Conservation (phyloP, 2,797 vertebrate genomes). For the Botia almorhae region DNA sequence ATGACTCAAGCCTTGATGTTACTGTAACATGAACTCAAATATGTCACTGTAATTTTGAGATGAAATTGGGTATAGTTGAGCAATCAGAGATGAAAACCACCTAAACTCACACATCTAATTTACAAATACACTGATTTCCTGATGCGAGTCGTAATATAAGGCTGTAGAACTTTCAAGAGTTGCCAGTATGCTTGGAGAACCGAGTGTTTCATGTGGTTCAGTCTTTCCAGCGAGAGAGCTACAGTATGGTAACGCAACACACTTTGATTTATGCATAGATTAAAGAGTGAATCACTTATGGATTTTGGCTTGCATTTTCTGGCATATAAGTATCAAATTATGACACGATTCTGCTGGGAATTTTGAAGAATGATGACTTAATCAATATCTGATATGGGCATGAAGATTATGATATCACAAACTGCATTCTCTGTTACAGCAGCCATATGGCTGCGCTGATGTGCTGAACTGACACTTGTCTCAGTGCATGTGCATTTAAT, state of each 20-base stretch:
- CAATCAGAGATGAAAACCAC: not conserved
- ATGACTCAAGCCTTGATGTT: slow-evolving; percentile 28
- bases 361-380: slow-evolving; percentile 29
- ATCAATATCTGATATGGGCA: slow-evolving; percentile 40
- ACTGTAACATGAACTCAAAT: slow-evolving; percentile 28
- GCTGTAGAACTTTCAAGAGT: slow-evolving; percentile 4
- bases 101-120: slow-evolving; percentile 1
- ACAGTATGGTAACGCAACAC: slow-evolving; percentile 41
- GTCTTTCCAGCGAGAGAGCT: slow-evolving; percentile 1
- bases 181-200: slow-evolving; percentile 12
- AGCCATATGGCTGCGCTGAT: slow-evolving; percentile 27
- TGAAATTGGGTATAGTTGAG: not conserved
- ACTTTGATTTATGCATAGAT: slow-evolving; percentile 31
- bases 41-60: slow-evolving; percentile 20
- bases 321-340: slow-evolving; percentile 16
- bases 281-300: slow-evolving; percentile 28
- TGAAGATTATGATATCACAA: slow-evolving; percentile 20
- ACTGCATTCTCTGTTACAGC: slow-evolving; percentile 21
- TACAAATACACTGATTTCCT: slow-evolving; percentile 3
- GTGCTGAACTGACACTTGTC: not conserved
- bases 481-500: too few species aligned
- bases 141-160: slow-evolving; percentile 6
- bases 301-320: not conserved
- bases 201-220: not conserved
- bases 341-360: slow-evolving; percentile 24